Base-by-base conservation (phyloP, 92 coral and sea anemone species). In the Zoanthus solanderi region DNA sequence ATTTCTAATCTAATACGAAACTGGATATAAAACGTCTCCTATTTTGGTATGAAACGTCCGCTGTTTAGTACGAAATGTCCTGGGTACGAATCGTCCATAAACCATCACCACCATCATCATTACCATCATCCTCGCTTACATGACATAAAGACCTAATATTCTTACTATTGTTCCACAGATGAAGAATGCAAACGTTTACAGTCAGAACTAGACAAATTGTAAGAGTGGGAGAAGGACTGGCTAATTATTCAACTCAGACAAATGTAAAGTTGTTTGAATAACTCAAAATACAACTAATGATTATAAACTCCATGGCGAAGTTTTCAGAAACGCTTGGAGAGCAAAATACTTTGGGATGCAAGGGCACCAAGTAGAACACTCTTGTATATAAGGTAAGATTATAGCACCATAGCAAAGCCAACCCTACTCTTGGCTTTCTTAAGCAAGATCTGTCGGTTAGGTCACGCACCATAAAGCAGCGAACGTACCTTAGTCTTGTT, bases 281-380 rank as follows among this genome's bases (percentile, higher is more conserved):
- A 66, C 72, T 66, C 72, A 28, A 15, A 66, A 23, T 9, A 66
- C 11, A 66, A 66, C 30, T 65, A 7, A 16, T 65, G 72, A 65
- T 7, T 18, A 65, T 18, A 65, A 16, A 14, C 72, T 66, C 23
- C 72, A 66, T 23, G 72, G 72, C 23, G n/a, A 66, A 66, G 23
- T 17, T 0, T 28, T 66, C 72, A 66, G 30, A 23, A 14, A 15
- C 7, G 72, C 23, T 23, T 14, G n/a, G 30, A 66, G 72, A 7
- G 72, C 72, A 14, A 66, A 66, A 66, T 66, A 66, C 72, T 28
- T 66, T 66, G 72, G 14, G 30, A 28, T 66, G 30, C 72, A 66
- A 1, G 7, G 23, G n/a, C n/a, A 6, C n/a, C n/a, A 66, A 72
- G 76, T 66, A 28, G 72, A 66, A 1, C 72, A 14, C 72, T 23